Base-by-base conservation (phyloP, 2,888 invertebrate species). In the Drosophila quinaria region DNA sequence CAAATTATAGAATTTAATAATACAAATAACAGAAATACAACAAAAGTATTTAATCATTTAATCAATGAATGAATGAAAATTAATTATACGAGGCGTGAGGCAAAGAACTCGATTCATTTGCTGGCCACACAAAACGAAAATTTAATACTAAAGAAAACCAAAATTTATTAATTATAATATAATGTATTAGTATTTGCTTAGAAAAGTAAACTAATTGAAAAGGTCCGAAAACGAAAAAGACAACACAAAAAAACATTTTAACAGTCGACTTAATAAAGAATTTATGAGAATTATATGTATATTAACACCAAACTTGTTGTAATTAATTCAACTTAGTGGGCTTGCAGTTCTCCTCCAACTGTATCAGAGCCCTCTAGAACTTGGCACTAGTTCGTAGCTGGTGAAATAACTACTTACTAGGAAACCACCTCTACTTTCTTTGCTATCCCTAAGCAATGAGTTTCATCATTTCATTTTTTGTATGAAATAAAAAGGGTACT, bases 201-300 rank as follows among this genome's bases (percentile, higher is more conserved):
- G 85, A 79, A 74, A 81, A 89, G 76, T 84, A 78, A 87, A 82
- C 74, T 77, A 88, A 86, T 84, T 77, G 60, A 80, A 82, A 80
- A 72, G 70, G 70, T 73, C 77, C 69, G 54, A 66, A 63, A 63
- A 66, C 55, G 19, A 56, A 72, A 66, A 55, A 58, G 11, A 68
- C 19, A 55, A 42, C 42, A 55, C 55, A 61, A 54, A 64, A 42
- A 80, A 76, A 90, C 86, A 90, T 90, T 90, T 90, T 90, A 90
- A 90, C 89, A 82, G 83, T 90, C 90, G 90, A 90, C 81, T 90
- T 87, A 90, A 91, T 90, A 91, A 89, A 90, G 90, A 90, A 90
- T 89, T 91, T 89, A 90, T 90, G 91, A 90, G 81, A 89, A 89
- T 82, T 85, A 87, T 85, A 87, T 90, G 90, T 90, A 90, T 79